Evolutionary conservation across 2,888 invertebrate species (phyloP).

Genomic region (Furcula furcula): DNA sequence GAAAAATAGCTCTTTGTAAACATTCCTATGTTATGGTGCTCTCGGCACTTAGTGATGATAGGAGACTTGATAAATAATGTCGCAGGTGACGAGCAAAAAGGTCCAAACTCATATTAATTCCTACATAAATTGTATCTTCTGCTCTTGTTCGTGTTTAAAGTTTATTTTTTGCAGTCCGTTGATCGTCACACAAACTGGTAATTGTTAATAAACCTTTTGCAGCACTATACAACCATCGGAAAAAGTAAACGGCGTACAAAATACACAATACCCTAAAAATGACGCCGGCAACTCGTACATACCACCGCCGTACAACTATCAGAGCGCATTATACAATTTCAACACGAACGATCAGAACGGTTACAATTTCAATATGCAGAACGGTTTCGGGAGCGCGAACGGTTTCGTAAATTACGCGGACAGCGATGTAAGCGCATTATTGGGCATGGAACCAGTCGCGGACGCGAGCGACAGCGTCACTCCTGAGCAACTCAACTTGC

Average conservation of each 20-base stretch:
- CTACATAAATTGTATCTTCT: neutral
- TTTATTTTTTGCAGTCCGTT: too few relatives aligned
- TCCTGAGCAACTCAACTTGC: slow-evolving; percentile 69
- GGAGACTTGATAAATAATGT: too few relatives aligned
- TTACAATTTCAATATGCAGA: slow-evolving; percentile 58
- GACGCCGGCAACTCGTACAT: slow-evolving; percentile 48
- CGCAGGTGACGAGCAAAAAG: too few relatives aligned
- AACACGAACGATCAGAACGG: slow-evolving; percentile 59
- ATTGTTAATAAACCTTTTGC: slow-evolving; percentile 20
- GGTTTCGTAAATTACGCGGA: slow-evolving; percentile 66
- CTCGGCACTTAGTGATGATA: too few relatives aligned
- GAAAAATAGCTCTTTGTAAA: too few relatives aligned
- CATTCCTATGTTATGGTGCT: too few relatives aligned
- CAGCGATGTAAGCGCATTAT: slow-evolving; percentile 52
- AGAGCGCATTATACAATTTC: slow-evolving; percentile 54
- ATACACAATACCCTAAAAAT: slow-evolving; percentile 53
- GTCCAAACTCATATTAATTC: neutral
- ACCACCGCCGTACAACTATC: slow-evolving; percentile 56
- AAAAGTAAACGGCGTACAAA: slow-evolving; percentile 54
- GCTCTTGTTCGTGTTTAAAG: too few relatives aligned
- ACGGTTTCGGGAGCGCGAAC: slow-evolving; percentile 57
- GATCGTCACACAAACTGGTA: too few relatives aligned
- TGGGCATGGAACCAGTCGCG: slow-evolving; percentile 55
- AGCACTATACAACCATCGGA: slow-evolving; percentile 68
- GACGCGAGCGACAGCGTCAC: slow-evolving; percentile 56